Conservation (phyloP, 1,140 invertebrate species). For the Gonatopus flavifemur region DNA sequence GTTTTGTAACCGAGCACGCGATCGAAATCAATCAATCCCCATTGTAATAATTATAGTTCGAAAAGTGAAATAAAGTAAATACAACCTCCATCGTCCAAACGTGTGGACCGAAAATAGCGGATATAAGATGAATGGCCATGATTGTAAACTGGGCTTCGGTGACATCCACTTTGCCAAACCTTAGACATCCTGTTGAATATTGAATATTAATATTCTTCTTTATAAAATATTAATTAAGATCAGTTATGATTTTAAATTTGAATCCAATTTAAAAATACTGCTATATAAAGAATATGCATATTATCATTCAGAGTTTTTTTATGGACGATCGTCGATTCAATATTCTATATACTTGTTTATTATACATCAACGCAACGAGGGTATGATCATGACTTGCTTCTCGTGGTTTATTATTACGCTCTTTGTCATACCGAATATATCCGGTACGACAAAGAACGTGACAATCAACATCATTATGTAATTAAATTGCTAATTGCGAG, state of each 20-base stretch:
- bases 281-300: constrained; percentile 8
- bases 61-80: constrained; percentile 37
- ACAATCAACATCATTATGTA: too few relatives aligned
- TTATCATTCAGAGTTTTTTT: not conserved
- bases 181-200: constrained; percentile 69
- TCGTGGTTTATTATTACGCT: too few relatives aligned
- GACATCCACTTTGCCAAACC: constrained; percentile 95
- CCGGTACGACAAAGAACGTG: too few relatives aligned
- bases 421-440: too few relatives aligned
- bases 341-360: too few relatives aligned
- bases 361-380: too few relatives aligned
- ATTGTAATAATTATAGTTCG: too few relatives aligned
- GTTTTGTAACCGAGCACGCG: too few relatives aligned
- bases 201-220: not conserved
- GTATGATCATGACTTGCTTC: too few relatives aligned
- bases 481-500: too few relatives aligned
- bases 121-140: constrained; percentile 85
- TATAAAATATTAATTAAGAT: not conserved
- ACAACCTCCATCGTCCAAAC: constrained; percentile 84
- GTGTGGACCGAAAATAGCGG: constrained; percentile 80
- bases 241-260: not conserved
- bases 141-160: constrained; percentile 97
- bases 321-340: too few relatives aligned
- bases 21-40: too few relatives aligned
- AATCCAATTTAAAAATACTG: not conserved